These are phyloP conservation scores for Thalpophila matura DNA, from an alignment of 2,888 invertebrate genomes.

Conservation along the genomic window DNA sequence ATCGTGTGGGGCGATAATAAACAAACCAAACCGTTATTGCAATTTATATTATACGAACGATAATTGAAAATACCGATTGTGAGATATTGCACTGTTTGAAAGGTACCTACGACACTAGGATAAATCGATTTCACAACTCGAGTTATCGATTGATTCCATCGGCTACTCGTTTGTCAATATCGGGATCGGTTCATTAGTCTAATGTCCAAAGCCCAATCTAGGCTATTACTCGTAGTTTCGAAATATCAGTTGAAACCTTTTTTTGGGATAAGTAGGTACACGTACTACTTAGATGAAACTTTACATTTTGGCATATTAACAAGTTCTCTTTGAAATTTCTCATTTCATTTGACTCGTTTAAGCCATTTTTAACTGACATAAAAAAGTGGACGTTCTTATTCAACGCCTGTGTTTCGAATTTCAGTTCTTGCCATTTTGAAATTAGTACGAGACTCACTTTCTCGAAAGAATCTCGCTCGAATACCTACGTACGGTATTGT, in stretches of 20 bases:
- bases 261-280: no score
- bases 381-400: no score
- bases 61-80: constrained; percentile 31
- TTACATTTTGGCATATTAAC: not conserved
- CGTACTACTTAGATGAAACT: no score
- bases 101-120: constrained; percentile 9
- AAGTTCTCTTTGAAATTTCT: no score
- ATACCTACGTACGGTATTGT: not conserved
- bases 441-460: no score
- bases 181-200: constrained; percentile 27
- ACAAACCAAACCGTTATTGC: not conserved
- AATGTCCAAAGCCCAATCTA: not conserved
- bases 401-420: no score
- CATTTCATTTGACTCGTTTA: not conserved
- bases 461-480: constrained; percentile 12
- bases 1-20: no score
- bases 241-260: constrained; percentile 15
- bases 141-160: constrained; percentile 20
- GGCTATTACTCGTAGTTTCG: constrained; percentile 6
- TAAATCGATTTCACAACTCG: constrained; percentile 41
- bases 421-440: no score
- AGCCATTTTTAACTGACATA: no score
- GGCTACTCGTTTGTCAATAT: constrained; percentile 32
- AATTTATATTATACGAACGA: not conserved
- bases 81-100: constrained; percentile 16